Evolutionary conservation across 1,140 invertebrate species (phyloP).

Genomic region (Scaptomyza hsui): DNA sequence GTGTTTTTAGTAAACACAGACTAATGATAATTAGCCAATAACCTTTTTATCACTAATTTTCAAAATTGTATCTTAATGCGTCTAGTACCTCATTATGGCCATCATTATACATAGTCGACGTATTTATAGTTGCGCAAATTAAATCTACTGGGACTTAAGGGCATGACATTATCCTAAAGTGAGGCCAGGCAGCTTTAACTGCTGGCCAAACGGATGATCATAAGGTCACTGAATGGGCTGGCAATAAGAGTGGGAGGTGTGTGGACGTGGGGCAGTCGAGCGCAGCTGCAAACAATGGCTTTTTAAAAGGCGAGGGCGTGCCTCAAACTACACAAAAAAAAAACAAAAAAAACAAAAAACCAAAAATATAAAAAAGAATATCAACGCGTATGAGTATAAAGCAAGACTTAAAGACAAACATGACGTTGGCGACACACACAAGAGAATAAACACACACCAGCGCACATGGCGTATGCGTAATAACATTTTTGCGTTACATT

Average conservation of each 20-base stretch:
- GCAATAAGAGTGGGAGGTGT: neutral
- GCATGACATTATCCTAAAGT: conserved; percentile 35
- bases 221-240: conserved; percentile 50
- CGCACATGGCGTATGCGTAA: conserved; percentile 74
- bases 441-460: conserved; percentile 23
- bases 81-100: conserved; percentile 2
- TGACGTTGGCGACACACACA: conserved; percentile 40
- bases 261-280: conserved; percentile 44
- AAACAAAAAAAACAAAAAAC: no score
- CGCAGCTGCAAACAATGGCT: conserved; percentile 79
- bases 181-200: conserved; percentile 16
- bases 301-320: conserved; percentile 68
- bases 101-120: neutral
- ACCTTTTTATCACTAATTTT: neutral
- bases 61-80: neutral
- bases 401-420: conserved; percentile 61
- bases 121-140: conserved; percentile 18
- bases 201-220: conserved; percentile 16
- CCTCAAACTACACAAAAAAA: conserved; percentile 18
- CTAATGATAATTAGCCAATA: neutral
- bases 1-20: neutral
- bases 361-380: conserved; percentile 18
- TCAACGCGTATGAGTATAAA: neutral
- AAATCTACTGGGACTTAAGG: conserved; percentile 13
- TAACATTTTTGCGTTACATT: conserved; percentile 82